Evolutionary conservation across 92 coral and sea anemone species (phyloP).

Genomic region (Scolanthus callimorphus): DNA sequence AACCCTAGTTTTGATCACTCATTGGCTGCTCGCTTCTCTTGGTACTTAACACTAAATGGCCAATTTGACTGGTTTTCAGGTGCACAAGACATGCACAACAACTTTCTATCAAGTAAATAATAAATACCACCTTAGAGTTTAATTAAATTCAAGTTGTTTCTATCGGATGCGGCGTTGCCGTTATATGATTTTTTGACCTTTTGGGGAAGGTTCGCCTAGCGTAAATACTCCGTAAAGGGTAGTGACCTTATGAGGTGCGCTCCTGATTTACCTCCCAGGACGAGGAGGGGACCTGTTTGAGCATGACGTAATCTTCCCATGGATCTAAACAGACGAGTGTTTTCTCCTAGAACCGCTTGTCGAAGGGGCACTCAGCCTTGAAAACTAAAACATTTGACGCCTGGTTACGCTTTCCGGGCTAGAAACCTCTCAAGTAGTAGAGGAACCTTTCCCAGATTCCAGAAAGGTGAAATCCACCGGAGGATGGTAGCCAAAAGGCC

Average conservation of each 20-base stretch:
- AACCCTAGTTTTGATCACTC: constrained; percentile 5
- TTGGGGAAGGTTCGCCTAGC: constrained; percentile 9
- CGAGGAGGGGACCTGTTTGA: constrained; percentile 41
- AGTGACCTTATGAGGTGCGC: constrained; percentile 22
- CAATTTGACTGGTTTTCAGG: neutral
- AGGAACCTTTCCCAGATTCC: neutral
- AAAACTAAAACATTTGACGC: constrained; percentile 43
- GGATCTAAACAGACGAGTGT: constrained; percentile 17
- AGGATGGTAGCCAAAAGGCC: constrained; percentile 31
- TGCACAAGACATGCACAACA: neutral
- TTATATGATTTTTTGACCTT: neutral
- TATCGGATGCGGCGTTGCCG: neutral
- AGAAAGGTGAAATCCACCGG: neutral
- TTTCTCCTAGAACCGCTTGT: constrained; percentile 4
- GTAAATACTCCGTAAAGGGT: constrained; percentile 14
- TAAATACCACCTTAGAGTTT: neutral
- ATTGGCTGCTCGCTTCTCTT: neutral
- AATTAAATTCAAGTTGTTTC: neutral
- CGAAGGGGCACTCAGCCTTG: constrained; percentile 14
- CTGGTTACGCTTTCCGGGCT: constrained; percentile 16
- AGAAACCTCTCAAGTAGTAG: constrained; percentile 21
- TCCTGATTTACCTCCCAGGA: constrained; percentile 24
- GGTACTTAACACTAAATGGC: neutral
- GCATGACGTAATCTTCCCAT: constrained; percentile 61
- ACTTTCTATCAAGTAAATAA: neutral